These are phyloP conservation scores for Xiphophorus maculatus DNA, from an alignment of 2,113 vertebrate species.

Conservation along the genomic window DNA sequence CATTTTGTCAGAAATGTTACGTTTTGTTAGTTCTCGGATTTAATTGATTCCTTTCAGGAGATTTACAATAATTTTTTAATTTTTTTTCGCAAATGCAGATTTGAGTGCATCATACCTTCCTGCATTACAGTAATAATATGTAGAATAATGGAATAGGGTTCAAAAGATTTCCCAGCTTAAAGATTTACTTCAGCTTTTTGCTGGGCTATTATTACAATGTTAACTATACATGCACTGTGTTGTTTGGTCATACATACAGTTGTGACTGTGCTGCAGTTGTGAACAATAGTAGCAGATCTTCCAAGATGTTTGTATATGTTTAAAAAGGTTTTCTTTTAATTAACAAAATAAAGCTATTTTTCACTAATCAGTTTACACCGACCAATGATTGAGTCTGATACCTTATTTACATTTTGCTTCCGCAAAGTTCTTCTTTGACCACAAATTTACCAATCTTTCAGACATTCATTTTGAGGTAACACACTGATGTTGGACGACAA, in stretches of 20 bases:
- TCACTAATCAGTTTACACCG: not conserved
- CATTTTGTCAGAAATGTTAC: not conserved
- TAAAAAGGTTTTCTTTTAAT: not conserved
- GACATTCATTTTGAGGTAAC: no score
- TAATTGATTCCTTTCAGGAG: not conserved
- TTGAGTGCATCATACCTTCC: not conserved
- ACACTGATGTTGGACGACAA: no score
- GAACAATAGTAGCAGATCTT: not conserved
- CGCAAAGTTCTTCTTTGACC: not conserved
- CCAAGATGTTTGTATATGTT: not conserved
- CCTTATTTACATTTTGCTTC: not conserved
- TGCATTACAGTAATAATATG: not conserved
- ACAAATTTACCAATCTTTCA: no score
- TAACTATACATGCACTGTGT: not conserved
- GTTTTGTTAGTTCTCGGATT: not conserved
- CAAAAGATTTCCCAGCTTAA: not conserved
- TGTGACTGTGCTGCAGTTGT: constrained; percentile 22
- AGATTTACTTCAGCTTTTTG: not conserved
- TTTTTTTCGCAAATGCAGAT: not conserved
- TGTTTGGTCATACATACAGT: not conserved
- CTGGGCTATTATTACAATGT: not conserved
- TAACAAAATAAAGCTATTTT: not conserved
- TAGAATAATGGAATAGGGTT: not conserved
- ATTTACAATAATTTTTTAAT: not conserved
- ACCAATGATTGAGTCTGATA: not conserved